Percentiles rank a stretch among this genome's conserved stretches.
These are phyloP conservation scores for Gadus chalcogrammus DNA, from an alignment of 2,113 vertebrate species.

Conservation along the genomic window DNA sequence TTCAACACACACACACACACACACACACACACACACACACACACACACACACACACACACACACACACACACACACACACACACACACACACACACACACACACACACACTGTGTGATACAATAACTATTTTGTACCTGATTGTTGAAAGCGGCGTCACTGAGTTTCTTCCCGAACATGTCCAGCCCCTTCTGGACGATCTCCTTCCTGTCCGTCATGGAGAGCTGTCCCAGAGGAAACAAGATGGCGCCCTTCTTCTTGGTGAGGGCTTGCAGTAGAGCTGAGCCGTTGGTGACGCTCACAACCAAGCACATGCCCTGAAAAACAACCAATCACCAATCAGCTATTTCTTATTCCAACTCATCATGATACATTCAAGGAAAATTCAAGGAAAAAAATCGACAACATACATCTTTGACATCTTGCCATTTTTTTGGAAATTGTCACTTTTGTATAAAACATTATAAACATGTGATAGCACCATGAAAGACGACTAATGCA, in stretches of 20 bases:
- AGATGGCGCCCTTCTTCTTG: slow-evolving; percentile 53
- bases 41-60: not conserved
- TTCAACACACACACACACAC: not conserved
- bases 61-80: not conserved
- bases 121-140: slow-evolving; percentile 69
- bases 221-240: slow-evolving; percentile 72
- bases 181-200: slow-evolving; percentile 78
- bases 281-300: slow-evolving; percentile 71
- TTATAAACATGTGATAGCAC: too few relatives aligned
- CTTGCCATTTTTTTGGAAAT: too few relatives aligned
- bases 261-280: slow-evolving; percentile 67
- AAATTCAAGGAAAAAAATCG: too few relatives aligned
- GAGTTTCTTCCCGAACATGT: slow-evolving; percentile 82
- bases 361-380: too few relatives aligned
- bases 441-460: too few relatives aligned
- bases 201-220: slow-evolving; percentile 69
- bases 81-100: not conserved
- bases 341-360: too few relatives aligned
- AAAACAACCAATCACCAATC: not conserved
- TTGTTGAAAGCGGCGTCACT: slow-evolving; percentile 88
- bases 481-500: too few relatives aligned
- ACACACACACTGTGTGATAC: not conserved
- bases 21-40: not conserved
- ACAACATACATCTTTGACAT: too few relatives aligned
- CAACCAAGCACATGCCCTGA: slow-evolving; percentile 78